Evolutionary conservation across 2,113 vertebrate genomes (phyloP).

Genomic region (Eretmochelys imbricata): DNA sequence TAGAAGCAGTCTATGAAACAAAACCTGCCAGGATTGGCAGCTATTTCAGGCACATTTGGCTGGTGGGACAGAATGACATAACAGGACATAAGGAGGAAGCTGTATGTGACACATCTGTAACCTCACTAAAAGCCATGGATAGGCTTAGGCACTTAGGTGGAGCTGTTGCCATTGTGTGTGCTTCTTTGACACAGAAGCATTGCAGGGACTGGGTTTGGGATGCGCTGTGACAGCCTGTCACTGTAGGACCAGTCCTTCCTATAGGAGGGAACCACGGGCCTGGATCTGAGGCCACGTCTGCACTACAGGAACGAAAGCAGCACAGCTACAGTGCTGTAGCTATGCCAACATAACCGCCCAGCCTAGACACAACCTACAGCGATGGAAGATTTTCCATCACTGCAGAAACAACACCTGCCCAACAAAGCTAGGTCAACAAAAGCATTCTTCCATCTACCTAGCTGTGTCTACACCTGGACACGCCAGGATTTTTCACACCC

Average conservation of each 20-base stretch:
- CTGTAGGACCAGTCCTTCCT: background rate
- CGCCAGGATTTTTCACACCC: background rate
- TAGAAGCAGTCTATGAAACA: constrained; percentile 67
- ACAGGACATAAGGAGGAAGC: constrained; percentile 71
- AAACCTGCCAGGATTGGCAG: constrained; percentile 71
- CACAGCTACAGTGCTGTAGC: background rate
- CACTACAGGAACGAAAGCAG: background rate
- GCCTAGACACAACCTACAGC: background rate
- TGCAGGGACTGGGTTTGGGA: background rate
- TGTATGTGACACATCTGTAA: constrained; percentile 62
- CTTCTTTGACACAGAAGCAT: background rate
- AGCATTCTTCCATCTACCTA: background rate
- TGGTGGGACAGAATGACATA: constrained; percentile 62
- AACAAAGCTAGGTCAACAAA: background rate
- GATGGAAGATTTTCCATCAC: background rate
- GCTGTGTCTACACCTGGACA: background rate
- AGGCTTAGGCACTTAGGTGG: background rate
- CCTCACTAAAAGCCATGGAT: constrained; percentile 8
- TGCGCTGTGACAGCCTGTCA: rapidly evolving
- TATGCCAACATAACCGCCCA: background rate
- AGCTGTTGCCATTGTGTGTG: background rate
- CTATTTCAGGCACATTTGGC: constrained; percentile 55
- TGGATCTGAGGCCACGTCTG: background rate
- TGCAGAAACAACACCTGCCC: background rate
- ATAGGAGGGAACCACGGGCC: background rate